Base-by-base conservation (phyloP, 2,113 vertebrate species). In the Alaudala cheleensis region DNA sequence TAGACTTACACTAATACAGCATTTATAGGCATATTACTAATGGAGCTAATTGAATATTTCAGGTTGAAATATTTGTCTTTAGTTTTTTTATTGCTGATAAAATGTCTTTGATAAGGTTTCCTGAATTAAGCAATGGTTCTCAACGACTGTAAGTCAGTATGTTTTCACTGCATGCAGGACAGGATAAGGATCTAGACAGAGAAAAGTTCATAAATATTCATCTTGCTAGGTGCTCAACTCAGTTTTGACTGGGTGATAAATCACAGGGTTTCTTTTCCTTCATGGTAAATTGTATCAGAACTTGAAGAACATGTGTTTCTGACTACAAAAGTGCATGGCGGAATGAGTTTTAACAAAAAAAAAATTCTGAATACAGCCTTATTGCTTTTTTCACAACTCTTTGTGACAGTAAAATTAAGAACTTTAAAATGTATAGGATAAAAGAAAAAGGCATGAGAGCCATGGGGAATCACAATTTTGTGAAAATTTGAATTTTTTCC, bases 151-250 rank as follows among this genome's bases (percentile, higher is more conserved):
- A 90, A 79, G 14, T n/a, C 66, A 37, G 5, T 28, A 23, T 62
- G 8, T 73, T 92, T 92, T 81, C 44, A 66, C 19, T 92, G 24
- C 22, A n/a, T 88, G 51, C 29, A 37, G 13, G 64, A 40, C 10
- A 74, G 39, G 19, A 73, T 73, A 60, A 88, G 19, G 42, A 94
- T 80, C 58, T 70, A 82, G 50, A 72, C 76, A 80, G 72, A n/a
- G 39, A 78, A 88, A 92, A 67, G 76, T 88, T 93, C 56, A 78
- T 86, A 88, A 97, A 94, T 95, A 93, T 93, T 92, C 56, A 56
- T 81, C 37, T 93, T 73, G 11, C 37, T 93, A 76, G 49, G 44
- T 96, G 83, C 64, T 44, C 73, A 92, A 51, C 39, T 91, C 40
- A 28, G 80, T 81, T 86, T 86, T 88, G 76, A 90, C 58, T 82